These are phyloP conservation scores for Pseudochaenichthys georgianus DNA, from an alignment of 2,797 vertebrate species.

Conservation along the genomic window DNA sequence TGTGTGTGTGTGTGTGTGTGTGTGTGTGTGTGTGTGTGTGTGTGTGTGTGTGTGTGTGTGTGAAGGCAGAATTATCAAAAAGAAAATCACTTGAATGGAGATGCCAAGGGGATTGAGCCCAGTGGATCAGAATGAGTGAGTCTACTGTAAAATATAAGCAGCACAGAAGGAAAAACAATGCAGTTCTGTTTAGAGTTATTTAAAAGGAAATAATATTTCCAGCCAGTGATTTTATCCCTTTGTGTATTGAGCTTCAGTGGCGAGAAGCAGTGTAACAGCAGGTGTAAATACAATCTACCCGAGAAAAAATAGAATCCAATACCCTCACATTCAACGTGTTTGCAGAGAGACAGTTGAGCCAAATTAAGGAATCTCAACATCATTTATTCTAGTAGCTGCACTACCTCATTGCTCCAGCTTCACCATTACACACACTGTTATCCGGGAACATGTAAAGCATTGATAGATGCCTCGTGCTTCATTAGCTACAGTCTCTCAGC, in stretches of 20 bases:
- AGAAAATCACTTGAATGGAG: constrained; percentile 16
- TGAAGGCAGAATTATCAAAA: constrained; percentile 10
- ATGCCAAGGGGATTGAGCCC: constrained; percentile 7
- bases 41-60: constrained; percentile 14
- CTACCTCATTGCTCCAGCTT: constrained; percentile 50
- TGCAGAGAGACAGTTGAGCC: constrained; percentile 52
- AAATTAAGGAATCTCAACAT: constrained; percentile 74
- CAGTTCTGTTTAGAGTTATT: constrained; percentile 31
- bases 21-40: constrained; percentile 1
- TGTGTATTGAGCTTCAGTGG: constrained; percentile 18
- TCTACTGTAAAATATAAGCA: constrained; percentile 14
- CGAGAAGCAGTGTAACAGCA: constrained; percentile 34
- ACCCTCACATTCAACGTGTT: constrained; percentile 20
- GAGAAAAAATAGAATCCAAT: neutral
- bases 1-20: constrained; percentile 8
- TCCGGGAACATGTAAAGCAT: constrained; percentile 70
- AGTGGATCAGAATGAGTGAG: constrained; percentile 20
- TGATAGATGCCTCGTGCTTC: constrained; percentile 76
- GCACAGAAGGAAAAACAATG: neutral
- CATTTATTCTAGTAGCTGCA: constrained; percentile 75
- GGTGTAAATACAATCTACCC: constrained; percentile 12
- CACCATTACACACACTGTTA: constrained; percentile 66
- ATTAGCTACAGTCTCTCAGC: constrained; percentile 75
- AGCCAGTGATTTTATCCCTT: constrained; percentile 21
- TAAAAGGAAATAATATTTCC: constrained; percentile 42